Evolutionary conservation across 1,140 invertebrate genomes (phyloP).

Genomic region (Musca domestica): DNA sequence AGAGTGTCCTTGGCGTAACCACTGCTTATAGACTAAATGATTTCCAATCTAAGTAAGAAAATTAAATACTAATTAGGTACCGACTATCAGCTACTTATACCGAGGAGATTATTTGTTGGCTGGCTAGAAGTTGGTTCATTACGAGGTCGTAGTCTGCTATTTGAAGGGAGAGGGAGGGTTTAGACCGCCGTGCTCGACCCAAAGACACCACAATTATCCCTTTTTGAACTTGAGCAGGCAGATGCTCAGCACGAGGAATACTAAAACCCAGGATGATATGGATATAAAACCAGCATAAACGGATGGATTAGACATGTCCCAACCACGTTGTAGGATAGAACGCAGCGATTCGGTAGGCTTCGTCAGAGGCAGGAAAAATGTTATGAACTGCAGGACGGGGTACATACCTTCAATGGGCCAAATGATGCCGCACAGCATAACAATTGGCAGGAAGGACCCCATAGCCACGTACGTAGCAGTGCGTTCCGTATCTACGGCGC

Average conservation of each 20-base stretch:
- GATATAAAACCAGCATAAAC: slow-evolving; percentile 87
- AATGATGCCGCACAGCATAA: slow-evolving; percentile 84
- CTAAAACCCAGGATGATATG: slow-evolving; percentile 77
- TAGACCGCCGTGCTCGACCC: no score
- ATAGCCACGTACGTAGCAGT: slow-evolving; percentile 90
- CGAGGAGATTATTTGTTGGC: no score
- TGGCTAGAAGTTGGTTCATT: no score
- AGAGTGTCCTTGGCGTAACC: no score
- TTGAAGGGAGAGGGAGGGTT: no score
- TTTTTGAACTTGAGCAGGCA: slow-evolving; percentile 80
- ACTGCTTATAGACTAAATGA: no score
- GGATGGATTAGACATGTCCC: slow-evolving; percentile 70
- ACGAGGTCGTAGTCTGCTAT: no score
- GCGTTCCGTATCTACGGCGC: slow-evolving; percentile 82
- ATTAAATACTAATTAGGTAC: no score
- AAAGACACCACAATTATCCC: slow-evolving; percentile 57
- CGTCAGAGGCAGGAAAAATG: slow-evolving; percentile 81
- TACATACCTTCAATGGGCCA: slow-evolving; percentile 88
- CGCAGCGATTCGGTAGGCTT: slow-evolving; percentile 90
- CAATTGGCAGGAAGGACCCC: slow-evolving; percentile 89
- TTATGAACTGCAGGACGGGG: slow-evolving; percentile 70
- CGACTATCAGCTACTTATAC: no score
- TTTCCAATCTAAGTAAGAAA: no score
- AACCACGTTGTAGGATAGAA: slow-evolving; percentile 83
- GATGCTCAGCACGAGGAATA: slow-evolving; percentile 78